Evolutionary conservation across 2,888 invertebrate genomes (phyloP).

Genomic region (Autographa gamma): DNA sequence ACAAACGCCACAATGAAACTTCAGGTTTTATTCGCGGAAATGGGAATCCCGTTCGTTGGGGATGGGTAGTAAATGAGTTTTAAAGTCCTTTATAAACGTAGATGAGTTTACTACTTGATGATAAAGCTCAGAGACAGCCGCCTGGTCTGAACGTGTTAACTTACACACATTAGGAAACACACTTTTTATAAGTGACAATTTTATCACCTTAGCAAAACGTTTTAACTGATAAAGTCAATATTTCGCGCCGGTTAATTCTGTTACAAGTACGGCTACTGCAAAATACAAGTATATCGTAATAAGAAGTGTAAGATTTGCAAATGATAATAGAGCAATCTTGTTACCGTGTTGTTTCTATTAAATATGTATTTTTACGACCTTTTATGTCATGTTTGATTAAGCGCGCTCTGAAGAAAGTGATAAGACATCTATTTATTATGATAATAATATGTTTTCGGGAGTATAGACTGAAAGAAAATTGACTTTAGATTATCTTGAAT

Average conservation of each 20-base stretch:
- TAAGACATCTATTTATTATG: background rate
- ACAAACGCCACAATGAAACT: background rate
- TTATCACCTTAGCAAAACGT: background rate
- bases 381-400: background rate
- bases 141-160: conserved; percentile 32
- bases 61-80: conserved; percentile 15
- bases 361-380: background rate
- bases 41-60: conserved; percentile 17
- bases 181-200: background rate
- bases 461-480: conserved; percentile 18
- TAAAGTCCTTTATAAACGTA: conserved; percentile 20
- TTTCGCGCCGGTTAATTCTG: background rate
- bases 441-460: background rate
- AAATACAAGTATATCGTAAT: background rate
- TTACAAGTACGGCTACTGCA: background rate
- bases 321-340: background rate
- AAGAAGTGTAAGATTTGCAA: background rate
- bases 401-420: conserved; percentile 16
- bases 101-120: conserved; percentile 24
- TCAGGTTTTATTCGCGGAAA: background rate
- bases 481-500: conserved; percentile 35
- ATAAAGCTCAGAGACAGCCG: conserved; percentile 25
- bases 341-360: background rate
- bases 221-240: background rate
- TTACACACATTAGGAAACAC: background rate